Base-by-base conservation (phyloP, 2,113 vertebrate genomes). In the Cygnus buccinator region DNA sequence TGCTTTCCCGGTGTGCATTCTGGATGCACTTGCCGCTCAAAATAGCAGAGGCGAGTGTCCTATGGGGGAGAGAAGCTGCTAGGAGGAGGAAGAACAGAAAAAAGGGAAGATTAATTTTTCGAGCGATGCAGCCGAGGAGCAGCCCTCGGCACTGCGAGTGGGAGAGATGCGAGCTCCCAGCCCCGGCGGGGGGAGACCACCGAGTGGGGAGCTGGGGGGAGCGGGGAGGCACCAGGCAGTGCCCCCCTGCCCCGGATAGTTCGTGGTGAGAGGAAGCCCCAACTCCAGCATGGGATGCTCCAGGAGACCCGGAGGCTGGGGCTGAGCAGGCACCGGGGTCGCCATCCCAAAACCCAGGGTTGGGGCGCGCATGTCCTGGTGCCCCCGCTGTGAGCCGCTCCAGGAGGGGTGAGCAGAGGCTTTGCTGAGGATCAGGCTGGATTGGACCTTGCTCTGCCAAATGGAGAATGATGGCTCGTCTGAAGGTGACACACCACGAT, bases 81-180 rank as follows among this genome's bases (percentile, higher is more conserved):
- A 37, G 76, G 75, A 87, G 52, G 54, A 86, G 48, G 86, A 93
- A 95, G 94, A 96, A 92, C 79, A 95, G 94, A 93, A 96, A 87
- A 82, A 84, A 82, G 14, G 75, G 75, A 74, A 93, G 89, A 93
- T 96, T 67, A 95, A 92, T 96, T 95, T 97, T 97, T 95, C 85
- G 94, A 76, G 88, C 0, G 1, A n/a, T 95, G 81, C 31, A 93
- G 93, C 84, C 5, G 33, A 92, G 77, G 81, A 95, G 67, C 87
- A 94, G 91, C 93, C 20, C 71, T 79, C 46, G 81, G 89, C 81
- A 66, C 67, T 21, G 39, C 16, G 70, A 70, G 35, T 55, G 71
- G 83, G 83, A 70, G 71, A 81, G 67, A 89, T 57, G 29, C 22
- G 41, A 83, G 66, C 65, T 95, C 33, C 52, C 43, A 18, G 48